Evolutionary conservation across 2,113 vertebrate genomes (phyloP), one percentile per base, ranked within the genome.

Genomic region (Leucoraja erinaceus): DNA sequence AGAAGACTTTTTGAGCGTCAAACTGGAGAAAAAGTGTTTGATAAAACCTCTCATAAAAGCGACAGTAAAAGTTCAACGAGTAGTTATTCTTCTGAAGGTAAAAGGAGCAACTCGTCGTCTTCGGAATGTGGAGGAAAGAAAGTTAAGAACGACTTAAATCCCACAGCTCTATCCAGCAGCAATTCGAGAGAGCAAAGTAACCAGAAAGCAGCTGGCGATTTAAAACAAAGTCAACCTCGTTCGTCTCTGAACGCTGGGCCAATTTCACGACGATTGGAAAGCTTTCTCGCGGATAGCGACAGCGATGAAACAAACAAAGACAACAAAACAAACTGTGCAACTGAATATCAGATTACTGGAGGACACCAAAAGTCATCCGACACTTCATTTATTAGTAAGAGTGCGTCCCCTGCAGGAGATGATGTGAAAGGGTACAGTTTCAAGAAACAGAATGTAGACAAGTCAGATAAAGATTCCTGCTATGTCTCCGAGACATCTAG

Each of bases 1-100:
- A 97, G 98, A 94, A 98, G 98, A 94, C 96, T 98, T 4, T 98
- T 98, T 70, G 98, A 98, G 95, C 97, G 96, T 93, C 97, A 97
- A 93, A 95, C 96, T 93, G 97, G 97, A 93, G 97, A 98, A 94
- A 94, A 95, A 96, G n/a, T 94, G 94, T 0, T 94, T 25, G 98
- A 98, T 70, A 97, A 96, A 68, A 96, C 96, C 72, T 94, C 97
- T 66, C 96, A 93, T 94, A 97, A 97, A 96, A 94, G 93, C 22
- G 94, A 95, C 20, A 95, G 61, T 76, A 95, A 96, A 9, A 93
- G 96, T 93, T 96, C 96, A 79, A 94, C 96, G 2, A 95, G 96
- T 93, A 96, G 95, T 94, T 91, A 94, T 25, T 95, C 95, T 10
- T 94, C 94, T 1, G 96, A 97, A 92, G 92, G 93, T 90, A 59